Evolutionary conservation across 2,888 invertebrate genomes (phyloP).

Genomic region (Euproctis similis): DNA sequence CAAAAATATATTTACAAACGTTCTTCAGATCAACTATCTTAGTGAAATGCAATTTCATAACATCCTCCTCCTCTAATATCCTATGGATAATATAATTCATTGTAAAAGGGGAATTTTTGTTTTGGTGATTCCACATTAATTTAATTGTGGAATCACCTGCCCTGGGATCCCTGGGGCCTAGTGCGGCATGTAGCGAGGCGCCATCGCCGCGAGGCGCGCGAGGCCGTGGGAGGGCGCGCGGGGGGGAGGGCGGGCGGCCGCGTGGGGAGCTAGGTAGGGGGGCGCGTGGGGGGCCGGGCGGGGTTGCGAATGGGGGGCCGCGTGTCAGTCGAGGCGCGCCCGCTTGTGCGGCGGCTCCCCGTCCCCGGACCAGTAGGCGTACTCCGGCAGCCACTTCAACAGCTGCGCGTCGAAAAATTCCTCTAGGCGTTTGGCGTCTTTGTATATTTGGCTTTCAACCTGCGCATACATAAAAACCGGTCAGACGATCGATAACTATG

Average conservation of each 20-base stretch:
- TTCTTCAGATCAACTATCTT: too few species aligned
- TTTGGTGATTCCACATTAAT: too few species aligned
- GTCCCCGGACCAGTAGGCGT: constrained; percentile 74
- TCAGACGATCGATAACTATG: background rate
- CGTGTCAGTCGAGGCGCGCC: constrained; percentile 37
- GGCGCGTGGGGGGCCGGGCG: constrained; percentile 6
- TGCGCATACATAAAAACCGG: constrained; percentile 33
- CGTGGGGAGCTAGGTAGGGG: constrained; percentile 6
- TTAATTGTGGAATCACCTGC: too few species aligned
- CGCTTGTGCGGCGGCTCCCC: constrained; percentile 54
- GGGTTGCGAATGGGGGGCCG: constrained; percentile 8
- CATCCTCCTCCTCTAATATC: too few species aligned
- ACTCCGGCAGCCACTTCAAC: constrained; percentile 86
- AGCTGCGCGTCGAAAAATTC: constrained; percentile 90
- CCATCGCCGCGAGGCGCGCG: too few species aligned
- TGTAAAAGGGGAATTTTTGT: too few species aligned
- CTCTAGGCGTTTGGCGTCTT: constrained; percentile 87
- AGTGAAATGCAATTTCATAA: too few species aligned
- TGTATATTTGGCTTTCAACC: constrained; percentile 85
- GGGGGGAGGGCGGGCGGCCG: constrained; percentile 5
- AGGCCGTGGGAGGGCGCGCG: constrained; percentile 5
- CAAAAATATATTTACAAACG: constrained; percentile 6
- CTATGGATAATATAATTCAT: too few species aligned
- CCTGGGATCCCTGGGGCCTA: too few species aligned
- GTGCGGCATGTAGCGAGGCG: constrained; percentile 6